phyloP scores from a whole-genome alignment of 2,113 vertebrate species.

The Antechinus stuartii region DNA sequence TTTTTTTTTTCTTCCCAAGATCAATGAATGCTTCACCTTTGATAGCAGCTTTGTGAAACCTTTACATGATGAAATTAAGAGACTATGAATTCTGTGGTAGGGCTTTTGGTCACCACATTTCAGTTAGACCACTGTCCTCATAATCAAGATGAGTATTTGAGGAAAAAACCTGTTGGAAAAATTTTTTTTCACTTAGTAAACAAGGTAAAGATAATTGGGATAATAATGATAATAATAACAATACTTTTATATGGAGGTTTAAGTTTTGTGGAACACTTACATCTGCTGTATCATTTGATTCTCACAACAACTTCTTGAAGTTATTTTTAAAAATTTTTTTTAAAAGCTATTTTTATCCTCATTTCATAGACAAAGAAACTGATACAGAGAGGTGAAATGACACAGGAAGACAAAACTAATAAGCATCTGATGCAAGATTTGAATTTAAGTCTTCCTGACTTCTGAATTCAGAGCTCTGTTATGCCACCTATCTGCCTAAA shows the following conservation, averaged over 20 bases:
- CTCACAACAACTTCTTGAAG: background rate
- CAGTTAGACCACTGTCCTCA: background rate
- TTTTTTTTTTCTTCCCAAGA: constrained; percentile 23
- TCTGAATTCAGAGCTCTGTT: background rate
- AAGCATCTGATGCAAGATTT: background rate
- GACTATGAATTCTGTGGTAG: background rate
- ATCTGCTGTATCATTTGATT: background rate
- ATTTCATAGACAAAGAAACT: background rate
- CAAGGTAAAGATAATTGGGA: background rate
- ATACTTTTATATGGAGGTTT: background rate
- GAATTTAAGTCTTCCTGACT: background rate
- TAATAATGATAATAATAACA: background rate
- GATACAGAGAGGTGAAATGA: background rate
- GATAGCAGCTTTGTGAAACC: background rate
- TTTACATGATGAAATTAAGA: background rate
- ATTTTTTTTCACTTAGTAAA: background rate
- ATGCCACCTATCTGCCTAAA: background rate
- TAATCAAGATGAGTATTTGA: background rate
- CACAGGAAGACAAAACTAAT: background rate
- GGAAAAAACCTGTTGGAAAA: background rate
- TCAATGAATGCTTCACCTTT: background rate
- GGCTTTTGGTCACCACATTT: background rate
- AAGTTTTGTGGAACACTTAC: background rate
- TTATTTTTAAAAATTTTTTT: too few relatives aligned
- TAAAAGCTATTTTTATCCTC: background rate